Base-by-base conservation (phyloP, 2,113 vertebrate genomes). In the Pseudorasbora parva region DNA sequence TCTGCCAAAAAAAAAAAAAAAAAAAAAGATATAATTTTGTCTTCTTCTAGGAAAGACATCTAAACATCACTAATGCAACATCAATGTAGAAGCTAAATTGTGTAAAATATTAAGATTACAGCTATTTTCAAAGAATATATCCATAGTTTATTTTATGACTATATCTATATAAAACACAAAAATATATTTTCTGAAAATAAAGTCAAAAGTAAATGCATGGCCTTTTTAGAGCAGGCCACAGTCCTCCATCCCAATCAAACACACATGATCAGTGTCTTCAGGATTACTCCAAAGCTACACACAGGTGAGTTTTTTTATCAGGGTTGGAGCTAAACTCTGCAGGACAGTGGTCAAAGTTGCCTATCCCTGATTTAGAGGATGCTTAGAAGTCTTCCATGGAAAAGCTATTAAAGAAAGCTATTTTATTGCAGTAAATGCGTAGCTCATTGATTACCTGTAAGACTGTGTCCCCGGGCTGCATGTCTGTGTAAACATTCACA, bases 401-500 rank as follows among this genome's bases (percentile, higher is more conserved):
- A 51, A 49, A n/a, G 1, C 15, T 4, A 2, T 27, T 74, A 74
- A 74, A 51, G 45, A 51, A 19, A 66, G 7, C 17, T 23, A 49
- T 23, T 51, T 25, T 17, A 69, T 19, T 25, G 74, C 66, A 51
- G 73, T 76, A 51, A n/a, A 73, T 49, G 49, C 85, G 64, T 78
- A 62, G 30, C 59, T 17, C 57, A 90, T 64, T 17, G 72, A 71
- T 95, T 95, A 97, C 96, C 95, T 95, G 94, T 86, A 97, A 69
- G 51, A 99, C 89, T 0, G 94, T 93, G 87, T 98, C 96, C 41
- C 95, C 96, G 0, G 97, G 95, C 25, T 23, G 89, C 95, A 97
- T 97, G 33, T 99, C 94, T 0, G 97, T 98, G 30, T 97, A 99
- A 84, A 98, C 92, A 86, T 96, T 95, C 86, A 98, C 94, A 3